Base-by-base conservation (phyloP, 2,113 vertebrate species). In the Pantherophis guttatus region DNA sequence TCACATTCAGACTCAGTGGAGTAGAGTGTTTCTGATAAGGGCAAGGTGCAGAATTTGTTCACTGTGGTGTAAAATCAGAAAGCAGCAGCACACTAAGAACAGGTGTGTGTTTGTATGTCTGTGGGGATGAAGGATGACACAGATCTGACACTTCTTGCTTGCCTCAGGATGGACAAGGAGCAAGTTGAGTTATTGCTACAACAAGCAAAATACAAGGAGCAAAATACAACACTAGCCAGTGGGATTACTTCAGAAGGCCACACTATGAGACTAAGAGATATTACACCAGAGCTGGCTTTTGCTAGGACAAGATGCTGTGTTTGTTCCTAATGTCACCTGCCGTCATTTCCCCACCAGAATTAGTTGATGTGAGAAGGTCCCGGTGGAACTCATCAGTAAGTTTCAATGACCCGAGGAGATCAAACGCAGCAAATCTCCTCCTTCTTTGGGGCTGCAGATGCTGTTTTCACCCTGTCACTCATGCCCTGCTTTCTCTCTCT, bases 361-460 rank as follows among this genome's bases (percentile, higher is more conserved):
- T 29, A 89, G 44, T 58, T 89, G 70, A 89, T 39, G 52, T 58
- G 65, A 85, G 87, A 57, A 50, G 87, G 95, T 95, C 96, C 93
- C 90, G 53, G 96, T 62, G 39, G 96, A 97, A 96, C 94, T 97
- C 96, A 95, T 93, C 91, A 59, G 94, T 95, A 92, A 95, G 92
- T 95, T 96, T 96, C 96, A 88, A 87, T 90, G 94, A 94, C 95
- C 95, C 93, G 96, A 92, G 93, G 96, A 96, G 95, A 95, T 94
- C 94, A 94, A 97, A 96, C 94, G 94, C 96, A 95, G 95, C 95
- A 96, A 97, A 96, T 91, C 39, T 94, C 93, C 95, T 13, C 95
- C 95, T 96, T 95, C 19, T 92, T 92, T 94, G 81, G 93, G 95
- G 94, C 96, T 96, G 94, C 58, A 90, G 52, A 95, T 96, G 7